These are phyloP conservation scores for Carapus acus DNA, from an alignment of 2,797 vertebrate species.

Conservation along the genomic window DNA sequence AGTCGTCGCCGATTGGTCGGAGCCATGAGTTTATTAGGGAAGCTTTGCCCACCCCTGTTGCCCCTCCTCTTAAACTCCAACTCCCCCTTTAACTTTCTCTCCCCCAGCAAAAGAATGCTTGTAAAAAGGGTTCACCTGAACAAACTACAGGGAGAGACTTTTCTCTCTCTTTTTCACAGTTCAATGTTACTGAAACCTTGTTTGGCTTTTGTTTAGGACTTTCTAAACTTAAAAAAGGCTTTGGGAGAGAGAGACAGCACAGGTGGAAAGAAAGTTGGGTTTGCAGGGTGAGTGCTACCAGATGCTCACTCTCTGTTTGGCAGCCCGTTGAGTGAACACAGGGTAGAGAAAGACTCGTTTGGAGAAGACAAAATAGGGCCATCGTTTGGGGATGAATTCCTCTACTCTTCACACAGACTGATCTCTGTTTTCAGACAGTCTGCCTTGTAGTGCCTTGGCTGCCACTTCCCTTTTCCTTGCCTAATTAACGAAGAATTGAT, in stretches of 20 bases:
- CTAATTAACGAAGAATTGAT: constrained; percentile 5
- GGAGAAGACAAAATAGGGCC: constrained; percentile 37
- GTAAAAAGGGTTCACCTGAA: constrained; percentile 77
- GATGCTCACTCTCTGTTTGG: constrained; percentile 73
- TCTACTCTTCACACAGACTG: constrained; percentile 57
- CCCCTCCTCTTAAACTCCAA: constrained; percentile 70
- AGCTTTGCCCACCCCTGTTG: constrained; percentile 56
- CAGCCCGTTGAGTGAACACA: constrained; percentile 37
- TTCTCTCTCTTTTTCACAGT: constrained; percentile 63
- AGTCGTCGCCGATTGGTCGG: constrained; percentile 60
- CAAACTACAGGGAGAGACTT: constrained; percentile 71
- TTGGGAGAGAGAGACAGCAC: constrained; percentile 48
- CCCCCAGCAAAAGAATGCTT: constrained; percentile 75
- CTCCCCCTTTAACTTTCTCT: constrained; percentile 70
- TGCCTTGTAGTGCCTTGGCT: constrained; percentile 21
- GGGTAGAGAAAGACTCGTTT: constrained; percentile 32
- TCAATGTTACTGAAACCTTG: constrained; percentile 71
- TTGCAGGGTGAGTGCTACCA: constrained; percentile 77
- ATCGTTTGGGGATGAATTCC: constrained; percentile 67
- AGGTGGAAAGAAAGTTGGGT: constrained; percentile 68
- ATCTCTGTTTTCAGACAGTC: constrained; percentile 51
- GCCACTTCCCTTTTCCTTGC: constrained; percentile 25
- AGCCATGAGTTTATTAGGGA: constrained; percentile 63
- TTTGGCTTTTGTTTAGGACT: constrained; percentile 74
- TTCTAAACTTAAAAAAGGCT: constrained; percentile 60